A percentile compares a stretch with the other conserved stretches of the same genome.
Evolutionary conservation across 1,140 invertebrate genomes (phyloP).

Genomic region (Aphidius ervi): DNA sequence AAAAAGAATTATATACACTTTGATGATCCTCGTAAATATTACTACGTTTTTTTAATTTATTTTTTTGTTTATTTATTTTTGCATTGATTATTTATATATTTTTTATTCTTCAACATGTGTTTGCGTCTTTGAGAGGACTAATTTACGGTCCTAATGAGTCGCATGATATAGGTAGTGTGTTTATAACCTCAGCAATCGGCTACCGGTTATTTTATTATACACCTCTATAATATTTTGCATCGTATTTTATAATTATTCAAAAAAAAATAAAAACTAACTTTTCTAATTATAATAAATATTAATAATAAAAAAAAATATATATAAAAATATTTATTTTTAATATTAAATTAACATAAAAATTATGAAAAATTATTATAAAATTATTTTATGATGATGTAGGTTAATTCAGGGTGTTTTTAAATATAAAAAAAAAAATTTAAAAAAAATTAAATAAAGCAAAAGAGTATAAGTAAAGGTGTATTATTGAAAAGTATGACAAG

Average conservation of each 20-base stretch:
- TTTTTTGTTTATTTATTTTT: neutral
- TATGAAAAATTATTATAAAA: neutral
- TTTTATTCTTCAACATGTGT: constrained; percentile 7
- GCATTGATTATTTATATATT: neutral
- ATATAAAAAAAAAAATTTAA: no score
- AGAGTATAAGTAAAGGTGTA: constrained; percentile 4
- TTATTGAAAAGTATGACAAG: constrained; percentile 19
- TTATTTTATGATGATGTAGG: neutral
- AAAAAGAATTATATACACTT: no score
- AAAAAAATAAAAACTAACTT: no score
- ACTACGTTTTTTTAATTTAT: no score
- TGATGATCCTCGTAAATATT: no score
- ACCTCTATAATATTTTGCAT: constrained; percentile 10
- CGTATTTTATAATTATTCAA: no score
- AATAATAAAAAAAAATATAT: no score
- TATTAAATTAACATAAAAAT: neutral
- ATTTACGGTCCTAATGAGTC: constrained; percentile 41
- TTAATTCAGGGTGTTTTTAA: neutral
- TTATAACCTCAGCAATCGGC: constrained; percentile 37
- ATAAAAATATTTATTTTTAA: neutral
- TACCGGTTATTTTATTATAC: constrained; percentile 33
- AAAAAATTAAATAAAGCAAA: neutral
- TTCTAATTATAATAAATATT: no score
- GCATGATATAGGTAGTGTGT: constrained; percentile 24
- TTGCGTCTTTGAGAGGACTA: constrained; percentile 23